These are phyloP conservation scores for Panagrolaimus sp. DNA, from an alignment of 1,140 invertebrate genomes.

Conservation along the genomic window DNA sequence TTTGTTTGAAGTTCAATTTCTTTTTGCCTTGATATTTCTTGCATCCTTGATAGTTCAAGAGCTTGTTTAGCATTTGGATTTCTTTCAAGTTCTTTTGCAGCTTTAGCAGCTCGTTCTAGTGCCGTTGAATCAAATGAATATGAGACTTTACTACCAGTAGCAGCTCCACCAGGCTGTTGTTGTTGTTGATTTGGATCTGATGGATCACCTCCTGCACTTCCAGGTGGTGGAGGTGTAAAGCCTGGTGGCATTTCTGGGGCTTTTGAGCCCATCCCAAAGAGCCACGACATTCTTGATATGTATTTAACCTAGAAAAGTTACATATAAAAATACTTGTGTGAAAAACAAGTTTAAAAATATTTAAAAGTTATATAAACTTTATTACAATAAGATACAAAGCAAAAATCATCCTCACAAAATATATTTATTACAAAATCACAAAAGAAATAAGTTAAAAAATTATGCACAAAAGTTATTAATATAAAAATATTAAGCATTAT, in stretches of 20 bases:
- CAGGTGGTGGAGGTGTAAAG: conserved; percentile 16
- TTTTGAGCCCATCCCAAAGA: conserved; percentile 58
- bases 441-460: conserved; percentile 18
- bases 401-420: not conserved
- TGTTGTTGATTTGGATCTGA: not conserved
- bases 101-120: conserved; percentile 86
- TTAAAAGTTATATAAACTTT: too few species aligned
- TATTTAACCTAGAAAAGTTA: not conserved
- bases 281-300: conserved; percentile 56
- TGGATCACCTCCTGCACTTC: not conserved
- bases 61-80: conserved; percentile 86
- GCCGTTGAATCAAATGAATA: conserved; percentile 94
- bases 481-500: too few species aligned
- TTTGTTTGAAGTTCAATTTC: conserved; percentile 77
- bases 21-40: conserved; percentile 75
- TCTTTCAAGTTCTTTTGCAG: conserved; percentile 88
- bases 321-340: too few species aligned
- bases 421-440: not conserved
- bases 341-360: too few species aligned
- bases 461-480: not conserved
- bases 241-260: conserved; percentile 13
- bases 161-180: conserved; percentile 22
- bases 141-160: conserved; percentile 59
- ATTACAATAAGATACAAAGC: too few species aligned
- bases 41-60: conserved; percentile 68